A percentile compares a stretch with the other conserved stretches of the same genome.
Evolutionary conservation across 2,113 vertebrate genomes (phyloP).

Genomic region (Anser cygnoides): DNA sequence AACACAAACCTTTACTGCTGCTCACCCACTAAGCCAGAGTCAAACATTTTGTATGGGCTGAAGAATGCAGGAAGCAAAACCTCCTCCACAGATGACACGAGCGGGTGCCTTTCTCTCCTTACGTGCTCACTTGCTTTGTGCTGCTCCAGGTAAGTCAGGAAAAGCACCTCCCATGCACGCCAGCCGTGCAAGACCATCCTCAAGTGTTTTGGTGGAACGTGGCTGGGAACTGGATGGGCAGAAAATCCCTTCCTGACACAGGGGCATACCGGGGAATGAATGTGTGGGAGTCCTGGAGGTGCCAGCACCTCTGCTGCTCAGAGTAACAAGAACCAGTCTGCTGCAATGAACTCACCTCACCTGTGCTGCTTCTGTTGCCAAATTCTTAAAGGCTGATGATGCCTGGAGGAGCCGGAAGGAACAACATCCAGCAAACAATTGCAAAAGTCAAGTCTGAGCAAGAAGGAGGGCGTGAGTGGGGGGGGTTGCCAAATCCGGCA

Average conservation of each 20-base stretch:
- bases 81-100: background rate
- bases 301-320: background rate
- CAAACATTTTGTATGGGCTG: background rate
- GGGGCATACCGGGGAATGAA: background rate
- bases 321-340: background rate
- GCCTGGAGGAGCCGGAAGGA: slow-evolving; percentile 64
- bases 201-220: background rate
- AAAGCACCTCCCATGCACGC: background rate
- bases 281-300: background rate
- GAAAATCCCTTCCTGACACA: background rate
- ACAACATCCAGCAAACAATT: slow-evolving; percentile 56
- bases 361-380: background rate
- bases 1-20: background rate
- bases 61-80: background rate
- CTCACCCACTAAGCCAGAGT: background rate
- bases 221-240: background rate
- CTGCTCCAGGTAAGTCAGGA: background rate
- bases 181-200: background rate
- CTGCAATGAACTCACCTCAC: background rate
- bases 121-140: background rate
- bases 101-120: background rate
- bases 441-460: slow-evolving; percentile 69
- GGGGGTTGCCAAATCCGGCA: background rate
- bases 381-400: slow-evolving; percentile 21
- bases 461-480: slow-evolving; percentile 53